These are phyloP conservation scores for Periophthalmus modestus DNA, from an alignment of 2,113 vertebrate species.

Conservation along the genomic window DNA sequence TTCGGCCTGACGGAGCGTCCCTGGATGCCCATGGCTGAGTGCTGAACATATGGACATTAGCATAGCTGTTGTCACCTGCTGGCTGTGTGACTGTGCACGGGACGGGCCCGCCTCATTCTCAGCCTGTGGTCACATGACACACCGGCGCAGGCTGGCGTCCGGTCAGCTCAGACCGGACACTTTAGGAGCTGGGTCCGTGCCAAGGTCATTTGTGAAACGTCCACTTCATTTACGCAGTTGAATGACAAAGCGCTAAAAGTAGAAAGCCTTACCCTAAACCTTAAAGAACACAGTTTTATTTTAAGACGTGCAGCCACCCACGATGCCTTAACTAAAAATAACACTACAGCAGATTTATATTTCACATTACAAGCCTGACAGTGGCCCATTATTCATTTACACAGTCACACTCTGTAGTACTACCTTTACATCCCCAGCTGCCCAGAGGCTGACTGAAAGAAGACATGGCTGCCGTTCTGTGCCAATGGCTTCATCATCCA, in stretches of 20 bases:
- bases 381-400: neutral
- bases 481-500: neutral
- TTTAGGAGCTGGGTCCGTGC: slow-evolving; percentile 50
- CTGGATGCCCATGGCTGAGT: slow-evolving; percentile 27
- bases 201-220: slow-evolving; percentile 65
- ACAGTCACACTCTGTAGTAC: neutral
- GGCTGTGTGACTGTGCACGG: slow-evolving; percentile 44
- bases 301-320: neutral
- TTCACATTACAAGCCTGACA: neutral
- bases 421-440: neutral
- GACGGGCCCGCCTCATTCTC: slow-evolving; percentile 47
- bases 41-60: slow-evolving; percentile 70
- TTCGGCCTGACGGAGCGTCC: slow-evolving; percentile 33
- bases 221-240: slow-evolving; percentile 48
- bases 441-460: neutral
- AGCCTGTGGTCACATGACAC: slow-evolving; percentile 42
- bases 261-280: slow-evolving; percentile 12
- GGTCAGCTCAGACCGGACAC: slow-evolving; percentile 40
- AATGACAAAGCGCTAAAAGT: slow-evolving; percentile 41
- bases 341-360: neutral
- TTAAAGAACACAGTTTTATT: slow-evolving; percentile 13
- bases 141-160: slow-evolving; percentile 36
- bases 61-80: slow-evolving; percentile 58
- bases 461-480: neutral
- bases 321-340: neutral